phyloP scores from a whole-genome alignment of 2,113 vertebrate genomes.

The Halichoeres trimaculatus region DNA sequence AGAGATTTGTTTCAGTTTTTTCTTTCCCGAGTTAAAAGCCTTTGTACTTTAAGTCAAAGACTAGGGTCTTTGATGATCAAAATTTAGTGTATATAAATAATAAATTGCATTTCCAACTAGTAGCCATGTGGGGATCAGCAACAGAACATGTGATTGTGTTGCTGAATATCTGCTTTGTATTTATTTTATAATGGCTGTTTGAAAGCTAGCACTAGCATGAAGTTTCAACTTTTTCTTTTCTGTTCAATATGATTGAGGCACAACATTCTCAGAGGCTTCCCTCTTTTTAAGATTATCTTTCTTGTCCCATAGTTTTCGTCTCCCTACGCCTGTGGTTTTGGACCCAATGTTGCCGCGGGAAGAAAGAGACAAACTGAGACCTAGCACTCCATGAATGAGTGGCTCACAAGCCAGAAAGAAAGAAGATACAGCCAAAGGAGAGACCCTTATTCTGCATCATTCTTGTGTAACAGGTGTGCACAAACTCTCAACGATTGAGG shows the following conservation, averaged over 20 bases:
- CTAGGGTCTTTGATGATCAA: not conserved
- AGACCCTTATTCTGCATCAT: constrained; percentile 52
- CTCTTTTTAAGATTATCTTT: constrained; percentile 22
- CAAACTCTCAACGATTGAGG: not conserved
- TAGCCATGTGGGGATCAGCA: constrained; percentile 48
- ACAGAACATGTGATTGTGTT: constrained; percentile 48
- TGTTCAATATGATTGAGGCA: not conserved
- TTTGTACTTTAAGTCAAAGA: not conserved
- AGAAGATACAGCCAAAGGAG: constrained; percentile 42
- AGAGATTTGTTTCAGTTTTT: not conserved
- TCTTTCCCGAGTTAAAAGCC: not conserved
- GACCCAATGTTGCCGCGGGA: constrained; percentile 83
- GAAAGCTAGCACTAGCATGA: not conserved
- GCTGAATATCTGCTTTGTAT: constrained; percentile 64
- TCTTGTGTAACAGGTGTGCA: constrained; percentile 79
- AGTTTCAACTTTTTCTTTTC: constrained; percentile 3
- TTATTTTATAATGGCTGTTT: constrained; percentile 12
- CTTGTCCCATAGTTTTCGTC: constrained; percentile 63
- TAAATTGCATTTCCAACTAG: constrained; percentile 17
- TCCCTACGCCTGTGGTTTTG: constrained; percentile 55
- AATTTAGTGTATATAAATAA: constrained; percentile 11
- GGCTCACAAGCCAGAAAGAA: constrained; percentile 33
- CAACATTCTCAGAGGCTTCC: not conserved
- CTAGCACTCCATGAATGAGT: constrained; percentile 74
- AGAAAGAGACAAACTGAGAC: constrained; percentile 77